Evolutionary conservation across 2,888 invertebrate species (phyloP), one percentile per base, ranked within the genome.

Genomic region (Atherix ibis): DNA sequence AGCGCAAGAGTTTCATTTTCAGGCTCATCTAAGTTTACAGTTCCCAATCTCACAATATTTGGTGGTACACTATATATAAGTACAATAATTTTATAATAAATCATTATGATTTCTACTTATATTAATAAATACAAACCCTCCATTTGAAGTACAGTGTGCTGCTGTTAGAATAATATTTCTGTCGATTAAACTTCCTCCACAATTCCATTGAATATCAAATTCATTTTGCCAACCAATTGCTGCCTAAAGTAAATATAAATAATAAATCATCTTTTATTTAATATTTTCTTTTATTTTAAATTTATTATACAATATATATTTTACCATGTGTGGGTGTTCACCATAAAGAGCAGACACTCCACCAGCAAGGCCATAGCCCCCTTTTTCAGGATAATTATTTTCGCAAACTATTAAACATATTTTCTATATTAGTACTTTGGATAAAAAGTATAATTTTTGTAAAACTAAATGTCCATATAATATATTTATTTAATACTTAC

Each of bases 131-230:
- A 22, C 22, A 8, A 6, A 53, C 54, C 50, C 50, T 44, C 47
- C 48, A 27, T 51, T 49, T 35, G 48, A 48, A 31, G 51, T 48
- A 42, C 71, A 71, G 45, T 71, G 71, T 8, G 69, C 70, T 4
- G 71, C 71, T 2, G 71, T 70, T 3, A 72, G 51, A 6, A 72
- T 52, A 51, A 63, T 68, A 9, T 55, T 47, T n/a, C 63, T 59
- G 34, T 63, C 64, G 18, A 72, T 58, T 28, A 34, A 31, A 22
- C 34, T 34, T 2, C 34, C 39, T 16, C 39, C 39, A 36, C 39
- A 39, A 17, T 32, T 26, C 36, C 39, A 39, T 8, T 24, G 31
- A 4, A 36, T 18, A n/a, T 13, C 13, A 15, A 18, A 13, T 10
- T 13, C 15, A 16, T 31, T 6, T 8, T n/a, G 16, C 31, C 28